Conservation (phyloP, 1,140 invertebrate species). For the Sycobia sp. region DNA sequence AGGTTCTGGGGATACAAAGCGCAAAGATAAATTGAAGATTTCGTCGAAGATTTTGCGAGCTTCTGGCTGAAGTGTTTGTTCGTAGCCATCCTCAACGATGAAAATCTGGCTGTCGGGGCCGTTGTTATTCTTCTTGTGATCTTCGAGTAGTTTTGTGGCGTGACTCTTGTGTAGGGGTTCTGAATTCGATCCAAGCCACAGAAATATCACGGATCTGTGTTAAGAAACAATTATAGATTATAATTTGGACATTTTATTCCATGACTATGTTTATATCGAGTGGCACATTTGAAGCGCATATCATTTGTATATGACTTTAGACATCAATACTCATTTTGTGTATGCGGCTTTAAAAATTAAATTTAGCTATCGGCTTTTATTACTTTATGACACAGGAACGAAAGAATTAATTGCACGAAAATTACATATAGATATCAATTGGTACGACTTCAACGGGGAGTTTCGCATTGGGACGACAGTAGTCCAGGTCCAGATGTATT, state of each 20-base stretch:
- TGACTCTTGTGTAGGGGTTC: slow-evolving; percentile 55
- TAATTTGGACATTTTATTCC: too few species aligned
- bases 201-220: slow-evolving; percentile 48
- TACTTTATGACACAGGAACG: too few species aligned
- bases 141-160: slow-evolving; percentile 50
- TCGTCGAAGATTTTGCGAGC: slow-evolving; percentile 73
- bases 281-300: neutral
- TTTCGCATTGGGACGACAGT: too few species aligned
- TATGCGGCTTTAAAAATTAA: too few species aligned
- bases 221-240: too few species aligned
- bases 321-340: too few species aligned
- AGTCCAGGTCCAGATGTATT: too few species aligned
- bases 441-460: too few species aligned
- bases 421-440: too few species aligned
- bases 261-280: neutral
- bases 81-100: slow-evolving; percentile 85
- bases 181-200: slow-evolving; percentile 56
- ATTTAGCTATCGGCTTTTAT: too few species aligned
- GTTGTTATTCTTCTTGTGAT: slow-evolving; percentile 46
- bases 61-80: slow-evolving; percentile 70
- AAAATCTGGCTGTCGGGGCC: slow-evolving; percentile 61
- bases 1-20: slow-evolving; percentile 66
- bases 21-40: slow-evolving; percentile 70
- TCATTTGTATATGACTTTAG: too few species aligned
- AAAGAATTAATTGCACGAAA: too few species aligned